These are phyloP conservation scores for Andricus grossulariae DNA, from an alignment of 1,140 invertebrate species.

Conservation along the genomic window DNA sequence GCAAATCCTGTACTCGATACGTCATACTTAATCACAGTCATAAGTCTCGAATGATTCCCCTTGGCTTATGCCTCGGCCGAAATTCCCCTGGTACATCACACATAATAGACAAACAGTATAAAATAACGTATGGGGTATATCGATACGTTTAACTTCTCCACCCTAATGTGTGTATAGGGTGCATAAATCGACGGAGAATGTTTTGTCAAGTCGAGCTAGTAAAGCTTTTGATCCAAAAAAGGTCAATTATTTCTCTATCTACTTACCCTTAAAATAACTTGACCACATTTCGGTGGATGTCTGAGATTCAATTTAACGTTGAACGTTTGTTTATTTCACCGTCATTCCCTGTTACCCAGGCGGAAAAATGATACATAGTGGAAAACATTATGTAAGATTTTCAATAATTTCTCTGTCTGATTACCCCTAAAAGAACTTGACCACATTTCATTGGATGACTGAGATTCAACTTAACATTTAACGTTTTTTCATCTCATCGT, in stretches of 20 bases:
- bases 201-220: slow-evolving; percentile 9
- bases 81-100: slow-evolving; percentile 63
- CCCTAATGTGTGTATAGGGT: slow-evolving; percentile 54
- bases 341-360: slow-evolving; percentile 38
- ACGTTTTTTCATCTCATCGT: slow-evolving; percentile 37
- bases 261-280: slow-evolving; percentile 47
- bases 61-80: slow-evolving; percentile 37
- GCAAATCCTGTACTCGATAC: slow-evolving; percentile 59
- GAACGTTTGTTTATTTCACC: slow-evolving; percentile 44
- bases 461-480: slow-evolving; percentile 70
- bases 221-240: not conserved
- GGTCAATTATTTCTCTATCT: slow-evolving; percentile 54
- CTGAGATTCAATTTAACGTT: slow-evolving; percentile 69
- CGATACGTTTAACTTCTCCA: slow-evolving; percentile 55
- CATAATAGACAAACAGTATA: slow-evolving; percentile 54
- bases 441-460: slow-evolving; percentile 59
- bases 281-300: slow-evolving; percentile 58
- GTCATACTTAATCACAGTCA: slow-evolving; percentile 66
- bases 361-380: no score
- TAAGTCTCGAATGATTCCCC: slow-evolving; percentile 53
- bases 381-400: no score
- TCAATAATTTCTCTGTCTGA: slow-evolving; percentile 51
- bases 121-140: slow-evolving; percentile 62
- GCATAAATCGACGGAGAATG: slow-evolving; percentile 50
- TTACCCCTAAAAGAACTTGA: slow-evolving; percentile 48